Conservation (phyloP, 1,140 invertebrate species). For the Drosophila melanica region DNA sequence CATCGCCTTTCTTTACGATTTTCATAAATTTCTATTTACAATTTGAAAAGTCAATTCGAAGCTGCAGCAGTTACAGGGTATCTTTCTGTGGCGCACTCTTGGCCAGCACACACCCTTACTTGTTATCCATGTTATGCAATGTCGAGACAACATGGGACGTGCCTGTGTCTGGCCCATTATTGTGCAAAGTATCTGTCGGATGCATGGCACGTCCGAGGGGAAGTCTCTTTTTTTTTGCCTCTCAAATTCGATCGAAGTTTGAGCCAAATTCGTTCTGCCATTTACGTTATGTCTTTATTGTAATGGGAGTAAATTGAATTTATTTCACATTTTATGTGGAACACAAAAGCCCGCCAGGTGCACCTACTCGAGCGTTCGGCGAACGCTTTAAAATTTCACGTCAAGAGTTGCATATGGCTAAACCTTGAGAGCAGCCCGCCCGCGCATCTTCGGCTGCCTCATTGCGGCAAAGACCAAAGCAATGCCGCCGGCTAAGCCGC, state of each 20-base stretch:
- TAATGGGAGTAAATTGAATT: slow-evolving; percentile 75
- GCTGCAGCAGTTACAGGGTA: too few species aligned
- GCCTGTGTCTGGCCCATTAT: slow-evolving; percentile 29
- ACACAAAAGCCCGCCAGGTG: slow-evolving; percentile 16
- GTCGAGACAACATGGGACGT: slow-evolving; percentile 42
- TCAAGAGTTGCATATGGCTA: slow-evolving; percentile 7
- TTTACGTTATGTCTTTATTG: slow-evolving; percentile 70
- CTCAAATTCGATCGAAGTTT: slow-evolving; percentile 52
- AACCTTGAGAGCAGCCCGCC: slow-evolving; percentile 17
- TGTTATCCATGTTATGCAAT: slow-evolving; percentile 47
- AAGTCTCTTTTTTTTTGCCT: neutral
- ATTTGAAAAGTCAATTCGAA: neutral
- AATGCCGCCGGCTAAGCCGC: slow-evolving; percentile 17
- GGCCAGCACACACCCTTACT: neutral
- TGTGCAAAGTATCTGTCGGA: slow-evolving; percentile 51
- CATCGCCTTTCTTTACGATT: neutral
- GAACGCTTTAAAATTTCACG: slow-evolving; percentile 1
- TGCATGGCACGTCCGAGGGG: slow-evolving; percentile 35
- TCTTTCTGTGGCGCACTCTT: neutral
- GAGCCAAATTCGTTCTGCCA: slow-evolving; percentile 36
- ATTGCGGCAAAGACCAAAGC: slow-evolving; percentile 18
- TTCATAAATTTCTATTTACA: neutral
- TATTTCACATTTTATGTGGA: slow-evolving; percentile 20
- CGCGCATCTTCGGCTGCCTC: slow-evolving; percentile 19
- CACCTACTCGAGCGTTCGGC: neutral